phyloP scores from a whole-genome alignment of 92 coral and sea anemone genomes.

The Galaxea fascicularis region DNA sequence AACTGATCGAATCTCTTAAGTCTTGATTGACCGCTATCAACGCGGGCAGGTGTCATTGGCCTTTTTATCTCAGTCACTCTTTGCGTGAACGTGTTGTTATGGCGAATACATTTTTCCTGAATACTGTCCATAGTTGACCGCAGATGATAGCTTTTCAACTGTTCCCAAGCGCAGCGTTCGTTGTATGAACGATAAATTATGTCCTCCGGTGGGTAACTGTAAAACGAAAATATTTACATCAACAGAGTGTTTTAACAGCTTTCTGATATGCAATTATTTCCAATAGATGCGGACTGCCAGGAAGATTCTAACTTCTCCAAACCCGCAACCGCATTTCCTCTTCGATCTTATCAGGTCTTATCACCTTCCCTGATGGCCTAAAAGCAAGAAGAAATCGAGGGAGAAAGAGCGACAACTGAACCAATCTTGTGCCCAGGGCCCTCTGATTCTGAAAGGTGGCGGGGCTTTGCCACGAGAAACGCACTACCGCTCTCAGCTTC shows the following conservation, averaged over 20 bases:
- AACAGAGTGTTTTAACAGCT: neutral
- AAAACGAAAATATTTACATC: neutral
- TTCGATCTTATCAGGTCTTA: too few relatives aligned
- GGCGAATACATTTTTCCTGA: conserved; percentile 69
- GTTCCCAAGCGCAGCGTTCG: conserved; percentile 85
- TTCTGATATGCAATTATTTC: neutral
- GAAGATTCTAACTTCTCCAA: too few relatives aligned
- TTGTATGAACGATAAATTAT: conserved; percentile 85
- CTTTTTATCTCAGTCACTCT: conserved; percentile 34
- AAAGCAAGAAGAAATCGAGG: too few relatives aligned
- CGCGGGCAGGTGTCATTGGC: conserved; percentile 49
- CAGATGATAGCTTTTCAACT: conserved; percentile 59
- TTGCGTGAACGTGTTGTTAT: conserved; percentile 30
- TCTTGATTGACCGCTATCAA: conserved; percentile 25
- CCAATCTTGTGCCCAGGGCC: too few relatives aligned
- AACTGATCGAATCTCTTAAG: conserved; percentile 48
- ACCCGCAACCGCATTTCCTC: too few relatives aligned
- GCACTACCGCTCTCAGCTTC: too few relatives aligned
- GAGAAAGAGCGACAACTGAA: too few relatives aligned
- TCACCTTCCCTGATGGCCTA: too few relatives aligned
- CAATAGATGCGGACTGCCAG: too few relatives aligned
- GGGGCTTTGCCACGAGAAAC: too few relatives aligned
- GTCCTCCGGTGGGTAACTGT: conserved; percentile 76
- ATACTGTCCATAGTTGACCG: conserved; percentile 55
- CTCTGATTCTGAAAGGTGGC: too few relatives aligned